Conservation (phyloP, 2,888 invertebrate species). For the Chrysomela aeneicollis region DNA sequence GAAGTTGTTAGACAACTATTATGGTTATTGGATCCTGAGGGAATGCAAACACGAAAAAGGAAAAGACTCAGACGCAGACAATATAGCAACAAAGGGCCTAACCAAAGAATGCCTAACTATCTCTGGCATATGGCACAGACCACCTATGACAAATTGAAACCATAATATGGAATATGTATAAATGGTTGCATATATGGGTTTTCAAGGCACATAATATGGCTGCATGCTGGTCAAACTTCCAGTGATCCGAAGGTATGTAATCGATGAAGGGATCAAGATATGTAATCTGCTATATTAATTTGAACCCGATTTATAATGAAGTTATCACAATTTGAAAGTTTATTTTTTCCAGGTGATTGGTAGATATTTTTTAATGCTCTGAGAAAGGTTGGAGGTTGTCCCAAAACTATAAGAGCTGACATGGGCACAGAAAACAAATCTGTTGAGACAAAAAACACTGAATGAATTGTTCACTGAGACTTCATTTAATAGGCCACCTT, state of each 20-base stretch:
- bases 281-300: conserved; percentile 1
- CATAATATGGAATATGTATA: conserved; percentile 31
- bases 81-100: conserved; percentile 29
- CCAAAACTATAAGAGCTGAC: conserved; percentile 13
- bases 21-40: no score
- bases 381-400: not conserved
- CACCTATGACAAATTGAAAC: conserved; percentile 35
- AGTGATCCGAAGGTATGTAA: conserved; percentile 25
- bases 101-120: no score
- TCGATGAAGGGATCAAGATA: not conserved
- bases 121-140: conserved; percentile 37
- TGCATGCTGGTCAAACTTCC: conserved; percentile 19
- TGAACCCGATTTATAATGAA: not conserved
- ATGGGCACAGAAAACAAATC: conserved; percentile 15
- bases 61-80: not conserved
- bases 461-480: not conserved
- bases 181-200: conserved; percentile 33
- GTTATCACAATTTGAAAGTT: not conserved
- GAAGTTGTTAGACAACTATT: no score
- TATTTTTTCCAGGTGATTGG: conserved; percentile 18
- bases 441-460: conserved; percentile 16
- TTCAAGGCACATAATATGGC: conserved; percentile 31
- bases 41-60: not conserved
- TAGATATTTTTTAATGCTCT: conserved; percentile 22
- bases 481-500: conserved; percentile 12